Evolutionary conservation across 2,797 vertebrate genomes (phyloP).

Genomic region (Euthynnus affinis): DNA sequence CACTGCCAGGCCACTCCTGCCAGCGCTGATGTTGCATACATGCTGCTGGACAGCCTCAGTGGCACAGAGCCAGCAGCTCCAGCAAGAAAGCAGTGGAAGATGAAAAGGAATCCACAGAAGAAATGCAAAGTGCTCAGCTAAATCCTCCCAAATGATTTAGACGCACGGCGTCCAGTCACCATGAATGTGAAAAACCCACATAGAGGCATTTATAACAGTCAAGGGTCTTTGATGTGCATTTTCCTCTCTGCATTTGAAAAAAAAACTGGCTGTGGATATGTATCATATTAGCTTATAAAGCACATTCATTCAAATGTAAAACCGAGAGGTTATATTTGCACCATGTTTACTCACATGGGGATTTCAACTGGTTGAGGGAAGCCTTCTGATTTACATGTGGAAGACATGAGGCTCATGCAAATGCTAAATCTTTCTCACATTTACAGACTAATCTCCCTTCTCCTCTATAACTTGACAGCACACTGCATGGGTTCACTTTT

Average conservation of each 20-base stretch:
- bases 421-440: background rate
- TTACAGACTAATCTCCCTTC: conserved; percentile 9
- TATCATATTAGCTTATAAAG: conserved; percentile 27
- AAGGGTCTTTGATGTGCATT: conserved; percentile 45
- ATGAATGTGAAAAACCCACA: conserved; percentile 24
- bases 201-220: conserved; percentile 38
- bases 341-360: conserved; percentile 13
- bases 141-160: conserved; percentile 60
- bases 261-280: conserved; percentile 9
- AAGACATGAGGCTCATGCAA: background rate
- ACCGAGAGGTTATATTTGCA: conserved; percentile 25
- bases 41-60: conserved; percentile 26
- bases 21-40: background rate
- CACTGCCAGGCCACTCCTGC: background rate
- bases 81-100: conserved; percentile 52
- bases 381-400: conserved; percentile 27
- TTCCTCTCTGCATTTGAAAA: conserved; percentile 32
- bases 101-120: conserved; percentile 55
- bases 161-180: conserved; percentile 20
- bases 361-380: background rate
- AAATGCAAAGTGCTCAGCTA: conserved; percentile 53
- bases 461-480: background rate
- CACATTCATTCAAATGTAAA: background rate
- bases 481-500: conserved; percentile 3
- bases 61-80: conserved; percentile 44